Base-by-base conservation (phyloP, 2,888 invertebrate species). In the Drosophila pseudotalamancana region DNA sequence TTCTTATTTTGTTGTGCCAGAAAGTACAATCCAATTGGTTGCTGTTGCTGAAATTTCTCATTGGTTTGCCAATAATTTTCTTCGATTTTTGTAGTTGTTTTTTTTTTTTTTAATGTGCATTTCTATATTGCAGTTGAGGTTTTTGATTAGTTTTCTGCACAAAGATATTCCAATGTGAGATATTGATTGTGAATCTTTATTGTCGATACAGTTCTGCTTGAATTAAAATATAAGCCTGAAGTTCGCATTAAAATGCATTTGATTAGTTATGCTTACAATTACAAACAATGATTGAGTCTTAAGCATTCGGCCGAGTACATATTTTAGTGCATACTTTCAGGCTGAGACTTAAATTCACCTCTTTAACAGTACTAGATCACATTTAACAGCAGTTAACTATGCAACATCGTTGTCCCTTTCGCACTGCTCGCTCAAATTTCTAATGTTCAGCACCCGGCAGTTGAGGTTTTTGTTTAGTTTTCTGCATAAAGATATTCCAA, bases 391-490 rank as follows among this genome's bases (percentile, higher is more conserved):
- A 56, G 56, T 45, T 37, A 40, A 5, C 12, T 1, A 5, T 16
- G 4, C n/a, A 9, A 4, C 0, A 18, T 8, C 8, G n/a, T 6
- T n/a, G 3, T 9, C 18, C 11, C 12, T 18, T 11, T 18, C 16
- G 18, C 49, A 12, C 39, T 1, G 12, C 31, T 50, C 27, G 1
- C 8, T n/a, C 31, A 11, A 6, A 6, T 9, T 42, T 1, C 6
- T 8, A 25, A 27, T 9, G 27, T 27, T 27, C n/a, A n/a, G n/a
- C n/a, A n/a, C n/a, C n/a, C n/a, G n/a, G 67, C 73, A 67, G 56
- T 73, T 78, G 78, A 64, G 71, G 37, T 65, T 71, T 78, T 78
- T 76, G 77, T 78, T 77, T 77, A 78, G 78, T 71, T 78, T 78
- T 64, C 43, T 54, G 27, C 32, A 45, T 43, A 19, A 51, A 43